phyloP scores from a whole-genome alignment of 2,888 invertebrate species.

The Hirtodrosophila trivittata region DNA sequence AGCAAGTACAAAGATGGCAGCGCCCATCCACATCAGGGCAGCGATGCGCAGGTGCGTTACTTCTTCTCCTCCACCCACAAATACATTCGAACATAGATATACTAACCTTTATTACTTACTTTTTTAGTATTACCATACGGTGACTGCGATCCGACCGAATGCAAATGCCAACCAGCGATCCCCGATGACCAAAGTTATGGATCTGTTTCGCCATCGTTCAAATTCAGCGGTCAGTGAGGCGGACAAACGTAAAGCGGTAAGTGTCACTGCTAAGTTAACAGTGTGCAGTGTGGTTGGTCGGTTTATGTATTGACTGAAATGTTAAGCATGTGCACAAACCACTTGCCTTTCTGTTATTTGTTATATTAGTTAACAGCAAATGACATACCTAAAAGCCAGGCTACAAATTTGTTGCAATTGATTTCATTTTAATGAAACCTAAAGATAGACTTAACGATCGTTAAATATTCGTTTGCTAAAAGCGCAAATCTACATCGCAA shows the following conservation, averaged over 20 bases:
- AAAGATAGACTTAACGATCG: too few relatives aligned
- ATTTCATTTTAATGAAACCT: too few relatives aligned
- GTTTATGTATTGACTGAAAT: not conserved
- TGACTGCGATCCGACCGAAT: conserved; percentile 87
- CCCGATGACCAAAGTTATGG: conserved; percentile 96
- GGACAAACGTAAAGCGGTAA: conserved; percentile 89
- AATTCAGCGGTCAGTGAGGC: conserved; percentile 89
- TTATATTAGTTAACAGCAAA: conserved; percentile 15
- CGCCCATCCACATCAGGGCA: conserved; percentile 88
- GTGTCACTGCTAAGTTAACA: conserved; percentile 75
- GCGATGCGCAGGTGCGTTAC: conserved; percentile 82
- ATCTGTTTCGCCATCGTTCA: conserved; percentile 92
- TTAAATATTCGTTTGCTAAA: too few relatives aligned
- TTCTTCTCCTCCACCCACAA: not conserved
- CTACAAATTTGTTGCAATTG: too few relatives aligned
- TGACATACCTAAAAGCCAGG: too few relatives aligned
- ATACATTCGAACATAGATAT: too few relatives aligned
- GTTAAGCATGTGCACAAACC: conserved; percentile 22
- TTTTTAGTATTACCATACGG: conserved; percentile 89
- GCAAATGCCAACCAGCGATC: conserved; percentile 84
- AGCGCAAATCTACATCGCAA: too few relatives aligned
- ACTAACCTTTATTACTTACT: not conserved
- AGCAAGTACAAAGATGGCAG: conserved; percentile 87
- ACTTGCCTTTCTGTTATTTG: not conserved
- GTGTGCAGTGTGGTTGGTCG: conserved; percentile 1